Conservation (phyloP, 2,888 invertebrate genomes). For the Schizotus pectinicornis region DNA sequence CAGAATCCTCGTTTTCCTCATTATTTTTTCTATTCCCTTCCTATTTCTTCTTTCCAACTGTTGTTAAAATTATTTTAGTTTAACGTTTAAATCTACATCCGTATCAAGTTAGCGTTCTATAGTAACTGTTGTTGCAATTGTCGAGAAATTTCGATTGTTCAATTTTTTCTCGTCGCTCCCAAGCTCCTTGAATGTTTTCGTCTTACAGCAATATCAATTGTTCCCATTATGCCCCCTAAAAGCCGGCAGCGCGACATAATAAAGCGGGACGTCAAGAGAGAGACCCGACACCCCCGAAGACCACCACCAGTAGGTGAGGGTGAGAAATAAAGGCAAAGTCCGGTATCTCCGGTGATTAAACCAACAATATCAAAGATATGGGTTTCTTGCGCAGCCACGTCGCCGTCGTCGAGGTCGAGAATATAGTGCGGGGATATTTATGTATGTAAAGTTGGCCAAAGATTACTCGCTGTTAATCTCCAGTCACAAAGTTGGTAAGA, state of each 20-base stretch:
- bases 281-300: slow-evolving; percentile 23
- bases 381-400: slow-evolving; percentile 47
- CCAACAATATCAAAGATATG: slow-evolving; percentile 56
- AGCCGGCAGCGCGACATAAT: slow-evolving; percentile 36
- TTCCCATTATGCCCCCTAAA: slow-evolving; percentile 36
- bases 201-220: slow-evolving; percentile 35
- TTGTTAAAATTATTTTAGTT: too few relatives aligned
- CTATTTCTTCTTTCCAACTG: too few relatives aligned
- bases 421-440: slow-evolving; percentile 54
- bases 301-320: slow-evolving; percentile 28
- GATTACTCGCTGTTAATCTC: slow-evolving; percentile 57
- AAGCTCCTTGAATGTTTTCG: slow-evolving; percentile 12
- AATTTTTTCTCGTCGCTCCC: too few relatives aligned
- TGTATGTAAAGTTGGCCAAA: slow-evolving; percentile 56
- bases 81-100: too few relatives aligned
- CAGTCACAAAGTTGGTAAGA: slow-evolving; percentile 55
- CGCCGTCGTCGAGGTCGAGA: slow-evolving; percentile 42
- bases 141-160: too few relatives aligned
- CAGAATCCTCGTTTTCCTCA: too few relatives aligned
- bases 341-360: slow-evolving; percentile 51
- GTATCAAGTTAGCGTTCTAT: too few relatives aligned
- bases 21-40: too few relatives aligned
- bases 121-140: too few relatives aligned
- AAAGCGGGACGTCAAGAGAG: slow-evolving; percentile 30
- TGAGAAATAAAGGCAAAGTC: slow-evolving; percentile 47